Percentiles rank a stretch among this genome's conserved stretches.
phyloP scores from a whole-genome alignment of 2,888 invertebrate species.

The Kuschelorhynchus macadamiae region DNA sequence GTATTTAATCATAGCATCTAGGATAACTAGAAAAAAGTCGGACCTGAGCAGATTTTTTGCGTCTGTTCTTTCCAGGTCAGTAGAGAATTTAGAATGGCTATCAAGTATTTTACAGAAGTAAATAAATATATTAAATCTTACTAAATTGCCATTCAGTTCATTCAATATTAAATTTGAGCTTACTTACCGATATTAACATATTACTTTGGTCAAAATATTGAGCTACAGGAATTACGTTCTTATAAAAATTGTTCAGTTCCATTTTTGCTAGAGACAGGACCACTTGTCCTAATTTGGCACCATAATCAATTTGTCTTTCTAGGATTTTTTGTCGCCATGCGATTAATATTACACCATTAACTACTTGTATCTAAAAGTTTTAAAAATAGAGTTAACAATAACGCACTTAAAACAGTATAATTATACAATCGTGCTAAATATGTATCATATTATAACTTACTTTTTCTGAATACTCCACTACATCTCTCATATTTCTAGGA shows the following conservation, averaged over 20 bases:
- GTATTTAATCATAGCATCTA: too few species aligned
- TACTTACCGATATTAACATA: conserved; percentile 78
- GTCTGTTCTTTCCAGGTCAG: too few species aligned
- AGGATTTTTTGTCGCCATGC: conserved; percentile 90
- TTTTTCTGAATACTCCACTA: conserved; percentile 93
- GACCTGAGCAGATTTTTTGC: too few species aligned
- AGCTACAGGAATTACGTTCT: conserved; percentile 90
- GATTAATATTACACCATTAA: conserved; percentile 88
- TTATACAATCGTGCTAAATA: too few species aligned
- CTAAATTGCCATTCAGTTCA: too few species aligned
- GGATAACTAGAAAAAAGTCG: too few species aligned
- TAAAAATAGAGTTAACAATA: too few species aligned
- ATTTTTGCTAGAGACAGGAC: conserved; percentile 86
- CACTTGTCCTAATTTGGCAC: conserved; percentile 89
- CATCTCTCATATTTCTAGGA: conserved; percentile 92
- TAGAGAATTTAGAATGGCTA: too few species aligned
- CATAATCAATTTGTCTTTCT: conserved; percentile 91
- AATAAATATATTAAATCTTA: too few species aligned
- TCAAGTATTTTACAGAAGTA: too few species aligned
- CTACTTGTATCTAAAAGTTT: conserved; percentile 87
- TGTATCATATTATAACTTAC: conserved; percentile 71
- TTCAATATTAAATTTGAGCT: too few species aligned
- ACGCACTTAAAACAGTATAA: background rate
- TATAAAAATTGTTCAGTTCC: conserved; percentile 91
- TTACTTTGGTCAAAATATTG: conserved; percentile 92